phyloP scores from a whole-genome alignment of 2,797 vertebrate genomes.

The Hybognathus amarus region DNA sequence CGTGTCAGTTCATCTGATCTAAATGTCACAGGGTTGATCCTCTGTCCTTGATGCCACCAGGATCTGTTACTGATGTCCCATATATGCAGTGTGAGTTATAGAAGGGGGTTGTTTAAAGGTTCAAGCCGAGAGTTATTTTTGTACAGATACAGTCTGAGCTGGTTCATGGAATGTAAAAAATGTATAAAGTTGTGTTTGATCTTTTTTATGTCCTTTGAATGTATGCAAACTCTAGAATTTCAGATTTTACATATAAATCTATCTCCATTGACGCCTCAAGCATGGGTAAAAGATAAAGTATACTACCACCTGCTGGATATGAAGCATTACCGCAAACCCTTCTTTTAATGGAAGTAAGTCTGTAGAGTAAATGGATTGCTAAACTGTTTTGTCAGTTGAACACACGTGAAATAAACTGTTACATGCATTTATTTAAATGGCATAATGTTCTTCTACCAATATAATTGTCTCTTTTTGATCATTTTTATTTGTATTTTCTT shows the following conservation, averaged over 20 bases:
- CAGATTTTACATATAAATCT: not conserved
- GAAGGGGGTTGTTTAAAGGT: not conserved
- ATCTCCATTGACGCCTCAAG: not conserved
- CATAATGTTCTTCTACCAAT: not conserved
- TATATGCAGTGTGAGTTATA: not conserved
- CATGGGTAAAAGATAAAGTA: not conserved
- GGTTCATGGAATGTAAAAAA: not conserved
- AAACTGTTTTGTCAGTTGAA: not conserved
- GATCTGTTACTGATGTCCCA: not conserved
- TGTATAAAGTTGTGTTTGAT: not conserved
- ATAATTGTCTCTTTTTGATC: not conserved
- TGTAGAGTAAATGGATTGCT: not conserved
- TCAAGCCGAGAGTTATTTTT: conserved; percentile 1
- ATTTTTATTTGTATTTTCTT: too few relatives aligned
- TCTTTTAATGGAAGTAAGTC: not conserved
- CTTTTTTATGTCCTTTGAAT: not conserved
- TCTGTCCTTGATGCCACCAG: conserved; percentile 24
- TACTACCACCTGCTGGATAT: conserved; percentile 24
- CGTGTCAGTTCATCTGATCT: conserved; percentile 43
- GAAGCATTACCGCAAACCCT: not conserved
- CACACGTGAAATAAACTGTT: not conserved
- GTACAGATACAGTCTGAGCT: not conserved
- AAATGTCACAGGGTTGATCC: conserved; percentile 45
- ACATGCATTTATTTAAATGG: not conserved
- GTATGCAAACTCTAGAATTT: not conserved